Evolutionary conservation across 30 jellyfish, hydroid and myxozoan species (phyloP).

Genomic region (Rhopilema esculentum): DNA sequence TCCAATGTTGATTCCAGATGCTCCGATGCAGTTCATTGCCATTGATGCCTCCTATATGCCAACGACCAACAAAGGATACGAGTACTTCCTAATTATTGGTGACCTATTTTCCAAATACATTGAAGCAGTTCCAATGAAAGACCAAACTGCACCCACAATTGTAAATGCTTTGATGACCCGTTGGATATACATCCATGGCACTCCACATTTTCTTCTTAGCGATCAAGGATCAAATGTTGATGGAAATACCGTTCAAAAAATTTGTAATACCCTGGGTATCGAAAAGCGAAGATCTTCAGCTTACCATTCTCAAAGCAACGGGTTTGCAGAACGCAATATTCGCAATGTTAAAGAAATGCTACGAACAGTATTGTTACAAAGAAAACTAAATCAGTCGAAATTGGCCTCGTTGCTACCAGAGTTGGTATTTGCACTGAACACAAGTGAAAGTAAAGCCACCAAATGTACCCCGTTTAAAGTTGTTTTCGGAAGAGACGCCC

Average conservation of each 20-base stretch:
- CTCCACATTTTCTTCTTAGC: background rate
- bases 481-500: conserved; percentile 46
- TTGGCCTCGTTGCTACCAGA: conserved; percentile 28
- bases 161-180: conserved; percentile 13
- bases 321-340: conserved; percentile 40
- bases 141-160: conserved; percentile 21
- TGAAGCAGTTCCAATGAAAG: background rate
- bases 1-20: conserved; percentile 57
- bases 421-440: conserved; percentile 35
- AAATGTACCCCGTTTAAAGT: conserved; percentile 33
- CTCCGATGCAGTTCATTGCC: conserved; percentile 60
- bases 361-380: conserved; percentile 21
- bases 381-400: conserved; percentile 9
- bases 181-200: conserved; percentile 29
- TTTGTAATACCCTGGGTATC: conserved; percentile 28
- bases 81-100: conserved; percentile 34
- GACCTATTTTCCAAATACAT: conserved; percentile 4
- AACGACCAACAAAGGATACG: conserved; percentile 14
- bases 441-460: conserved; percentile 33
- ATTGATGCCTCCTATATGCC: conserved; percentile 40
- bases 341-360: conserved; percentile 38
- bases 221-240: conserved; percentile 53
- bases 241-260: too few species aligned
- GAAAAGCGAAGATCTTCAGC: conserved; percentile 39
- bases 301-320: conserved; percentile 38